Percentiles rank a stretch among this genome's conserved stretches.
Evolutionary conservation across 2,113 vertebrate genomes (phyloP).

Genomic region (Vidua chalybeata): DNA sequence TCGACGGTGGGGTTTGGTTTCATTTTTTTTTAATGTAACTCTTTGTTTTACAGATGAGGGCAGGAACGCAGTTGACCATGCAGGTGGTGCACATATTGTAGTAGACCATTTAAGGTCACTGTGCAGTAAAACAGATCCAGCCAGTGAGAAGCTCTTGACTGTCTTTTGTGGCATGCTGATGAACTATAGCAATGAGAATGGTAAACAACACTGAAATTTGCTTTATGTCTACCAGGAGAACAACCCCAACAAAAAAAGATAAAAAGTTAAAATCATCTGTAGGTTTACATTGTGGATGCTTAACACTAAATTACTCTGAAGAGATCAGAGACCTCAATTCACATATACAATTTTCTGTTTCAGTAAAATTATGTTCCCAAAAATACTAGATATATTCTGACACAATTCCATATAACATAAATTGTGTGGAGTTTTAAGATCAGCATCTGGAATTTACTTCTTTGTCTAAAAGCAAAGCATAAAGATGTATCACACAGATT

Average conservation of each 20-base stretch:
- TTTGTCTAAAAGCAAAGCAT: background rate
- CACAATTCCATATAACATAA: background rate
- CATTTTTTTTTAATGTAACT: conserved; percentile 87
- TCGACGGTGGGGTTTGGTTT: conserved; percentile 65
- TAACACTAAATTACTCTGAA: background rate
- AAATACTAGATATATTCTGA: background rate
- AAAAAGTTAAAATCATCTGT: conserved; percentile 3
- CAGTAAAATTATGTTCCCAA: conserved; percentile 1
- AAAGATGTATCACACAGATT: background rate
- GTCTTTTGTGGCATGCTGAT: conserved; percentile 99
- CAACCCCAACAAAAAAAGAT: background rate
- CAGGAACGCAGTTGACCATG: conserved; percentile 98
- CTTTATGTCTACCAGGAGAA: conserved; percentile 76
- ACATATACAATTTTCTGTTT: background rate
- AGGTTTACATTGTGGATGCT: conserved; percentile 4
- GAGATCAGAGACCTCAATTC: background rate
- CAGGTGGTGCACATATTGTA: conserved; percentile 99
- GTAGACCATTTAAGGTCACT: conserved; percentile 94
- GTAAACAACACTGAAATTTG: conserved; percentile 85
- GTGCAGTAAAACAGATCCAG: conserved; percentile 94
- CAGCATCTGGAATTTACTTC: background rate
- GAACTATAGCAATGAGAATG: conserved; percentile 99
- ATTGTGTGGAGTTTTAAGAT: background rate
- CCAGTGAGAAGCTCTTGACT: conserved; percentile 99
- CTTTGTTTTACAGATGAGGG: conserved; percentile 99